phyloP scores from a whole-genome alignment of 2,113 vertebrate species.

The Stictonetta naevosa region DNA sequence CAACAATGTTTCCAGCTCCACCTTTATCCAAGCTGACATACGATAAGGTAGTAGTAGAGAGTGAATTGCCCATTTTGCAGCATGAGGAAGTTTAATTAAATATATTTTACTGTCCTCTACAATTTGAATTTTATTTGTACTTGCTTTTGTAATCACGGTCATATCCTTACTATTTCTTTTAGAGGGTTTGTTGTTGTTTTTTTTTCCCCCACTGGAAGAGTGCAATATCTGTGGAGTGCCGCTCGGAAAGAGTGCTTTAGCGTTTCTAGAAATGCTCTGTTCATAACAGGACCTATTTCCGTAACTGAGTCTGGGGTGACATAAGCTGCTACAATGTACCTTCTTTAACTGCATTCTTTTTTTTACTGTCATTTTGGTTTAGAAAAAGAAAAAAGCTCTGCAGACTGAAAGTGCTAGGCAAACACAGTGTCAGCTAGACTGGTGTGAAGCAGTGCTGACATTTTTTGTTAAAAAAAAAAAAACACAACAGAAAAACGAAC shows the following conservation, averaged over 20 bases:
- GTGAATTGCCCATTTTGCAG: background rate
- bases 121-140: background rate
- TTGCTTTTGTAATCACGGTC: background rate
- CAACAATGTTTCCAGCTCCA: background rate
- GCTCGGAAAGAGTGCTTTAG: background rate
- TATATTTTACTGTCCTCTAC: background rate
- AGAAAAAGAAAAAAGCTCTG: background rate
- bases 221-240: background rate
- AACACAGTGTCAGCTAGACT: constrained; percentile 14
- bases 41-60: background rate
- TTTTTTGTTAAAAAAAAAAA: constrained; percentile 15
- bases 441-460: background rate
- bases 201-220: too few species aligned
- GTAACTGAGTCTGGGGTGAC: background rate
- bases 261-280: background rate
- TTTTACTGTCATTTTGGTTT: background rate
- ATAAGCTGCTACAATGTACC: background rate
- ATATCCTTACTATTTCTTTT: background rate
- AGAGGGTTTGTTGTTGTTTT: background rate
- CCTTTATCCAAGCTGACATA: background rate
- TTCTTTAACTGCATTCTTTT: background rate
- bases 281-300: background rate
- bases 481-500: background rate
- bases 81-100: background rate
- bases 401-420: background rate